These are phyloP conservation scores for Tringa solitaria DNA, from an alignment of 2,113 vertebrate genomes.

Conservation along the genomic window DNA sequence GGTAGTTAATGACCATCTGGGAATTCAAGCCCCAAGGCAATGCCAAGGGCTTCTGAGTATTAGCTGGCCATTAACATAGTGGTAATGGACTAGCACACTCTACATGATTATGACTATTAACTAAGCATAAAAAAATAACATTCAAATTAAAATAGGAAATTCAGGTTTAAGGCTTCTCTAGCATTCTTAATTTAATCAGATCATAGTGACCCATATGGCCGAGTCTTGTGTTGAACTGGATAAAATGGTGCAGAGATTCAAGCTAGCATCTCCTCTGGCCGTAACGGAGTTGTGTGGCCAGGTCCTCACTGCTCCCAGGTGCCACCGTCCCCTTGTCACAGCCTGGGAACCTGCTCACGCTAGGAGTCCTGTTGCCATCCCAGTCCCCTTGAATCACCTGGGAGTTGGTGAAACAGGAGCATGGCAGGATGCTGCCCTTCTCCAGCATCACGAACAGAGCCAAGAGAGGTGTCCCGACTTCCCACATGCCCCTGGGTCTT, in stretches of 20 bases:
- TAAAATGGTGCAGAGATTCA: background rate
- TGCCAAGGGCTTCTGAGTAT: conserved; percentile 67
- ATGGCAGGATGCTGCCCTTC: background rate
- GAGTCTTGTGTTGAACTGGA: conserved; percentile 21
- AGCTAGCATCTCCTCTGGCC: background rate
- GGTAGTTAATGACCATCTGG: conserved; percentile 73
- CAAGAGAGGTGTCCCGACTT: background rate
- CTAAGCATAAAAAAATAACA: conserved; percentile 58
- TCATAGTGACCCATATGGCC: conserved; percentile 51
- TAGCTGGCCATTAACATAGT: conserved; percentile 66
- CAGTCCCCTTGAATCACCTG: too few relatives aligned
- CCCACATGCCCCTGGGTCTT: background rate
- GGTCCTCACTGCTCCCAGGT: background rate
- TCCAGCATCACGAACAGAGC: accelerated
- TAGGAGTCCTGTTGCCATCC: background rate
- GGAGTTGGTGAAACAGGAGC: background rate
- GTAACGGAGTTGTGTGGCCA: background rate
- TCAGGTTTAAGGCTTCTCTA: conserved; percentile 56
- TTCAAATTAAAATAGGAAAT: conserved; percentile 60
- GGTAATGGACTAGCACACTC: conserved; percentile 67
- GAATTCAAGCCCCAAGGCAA: conserved; percentile 71
- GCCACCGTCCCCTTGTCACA: background rate
- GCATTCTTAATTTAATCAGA: conserved; percentile 57
- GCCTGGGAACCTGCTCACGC: accelerated
- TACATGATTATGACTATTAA: conserved; percentile 69